Conservation (phyloP, 2,888 invertebrate genomes). For the Drosophila monieri region DNA sequence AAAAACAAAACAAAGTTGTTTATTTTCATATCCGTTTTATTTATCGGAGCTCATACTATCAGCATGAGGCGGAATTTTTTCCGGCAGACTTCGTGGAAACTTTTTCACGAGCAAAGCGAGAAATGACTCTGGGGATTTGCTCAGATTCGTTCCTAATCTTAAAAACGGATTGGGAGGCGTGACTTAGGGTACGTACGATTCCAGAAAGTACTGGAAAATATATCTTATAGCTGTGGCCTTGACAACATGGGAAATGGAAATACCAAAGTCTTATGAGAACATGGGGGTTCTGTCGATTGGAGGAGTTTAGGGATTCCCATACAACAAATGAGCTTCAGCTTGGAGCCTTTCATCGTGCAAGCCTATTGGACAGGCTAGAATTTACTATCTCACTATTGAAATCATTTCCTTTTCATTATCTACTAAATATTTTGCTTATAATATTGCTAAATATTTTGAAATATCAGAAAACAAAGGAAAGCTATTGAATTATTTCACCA, state of each 20-base stretch:
- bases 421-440: not conserved
- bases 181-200: not conserved
- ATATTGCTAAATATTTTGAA: slow-evolving; percentile 47
- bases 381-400: not conserved
- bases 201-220: not conserved
- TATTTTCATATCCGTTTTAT: slow-evolving; percentile 20
- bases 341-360: too few species aligned
- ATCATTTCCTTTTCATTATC: not conserved
- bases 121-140: slow-evolving; percentile 51
- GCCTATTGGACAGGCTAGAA: too few species aligned
- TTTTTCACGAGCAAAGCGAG: slow-evolving; percentile 48
- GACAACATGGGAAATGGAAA: slow-evolving; percentile 7
- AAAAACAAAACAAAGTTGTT: slow-evolving; percentile 20
- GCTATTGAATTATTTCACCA: not conserved
- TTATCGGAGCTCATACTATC: slow-evolving; percentile 45
- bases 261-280: not conserved
- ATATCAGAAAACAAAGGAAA: slow-evolving; percentile 26
- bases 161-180: slow-evolving; percentile 14
- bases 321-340: too few species aligned
- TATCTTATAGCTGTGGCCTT: not conserved
- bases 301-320: too few species aligned
- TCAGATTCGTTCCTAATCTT: slow-evolving; percentile 43
- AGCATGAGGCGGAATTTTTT: slow-evolving; percentile 60
- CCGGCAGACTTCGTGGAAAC: slow-evolving; percentile 65
- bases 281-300: too few species aligned